Evolutionary conservation across 2,797 vertebrate genomes (phyloP), one percentile per base, ranked within the genome.

Genomic region (Neoniphon sammara): DNA sequence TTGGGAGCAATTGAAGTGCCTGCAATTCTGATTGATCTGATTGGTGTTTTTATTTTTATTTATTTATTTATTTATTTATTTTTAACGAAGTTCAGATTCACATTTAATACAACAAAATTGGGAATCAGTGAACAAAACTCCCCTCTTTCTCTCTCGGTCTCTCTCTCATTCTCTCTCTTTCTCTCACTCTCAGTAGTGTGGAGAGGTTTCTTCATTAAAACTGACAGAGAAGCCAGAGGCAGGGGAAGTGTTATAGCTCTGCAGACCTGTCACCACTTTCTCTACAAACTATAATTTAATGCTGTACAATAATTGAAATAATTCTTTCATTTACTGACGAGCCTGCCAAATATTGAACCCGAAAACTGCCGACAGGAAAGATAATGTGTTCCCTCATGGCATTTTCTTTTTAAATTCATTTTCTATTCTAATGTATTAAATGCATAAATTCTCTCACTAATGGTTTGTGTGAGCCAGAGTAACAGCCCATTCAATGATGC

Each of bases 331-430:
- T 92, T 92, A 90, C 90, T 87, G 90, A 91, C 81, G 82, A 88
- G 87, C 75, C 89, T 92, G 91, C 92, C 91, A 94, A 93, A 93
- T 91, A 90, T 93, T 90, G 85, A 92, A 92, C 89, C 90, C 85
- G 85, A 89, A 91, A 92, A 92, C 87, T 91, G 89, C 89, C 77
- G 85, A 91, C 88, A 87, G 89, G 82, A 85, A 88, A 88, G 88
- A 92, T 93, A 91, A 91, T 92, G 88, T 85, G 82, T 86, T 92
- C 79, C 76, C 85, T 85, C 76, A 77, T 85, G 83, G 87, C 85
- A 58, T 82, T 88, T 87, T 85, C 87, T 84, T 88, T 91, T 90
- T 88, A 85, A 91, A 93, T 91, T 91, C 77, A 87, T 92, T 92
- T 91, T 91, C 83, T 90, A 90, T 91, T 91, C 84, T 89, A 92